Evolutionary conservation across 2,113 vertebrate genomes (phyloP).

Genomic region (Hiodon alosoides): DNA sequence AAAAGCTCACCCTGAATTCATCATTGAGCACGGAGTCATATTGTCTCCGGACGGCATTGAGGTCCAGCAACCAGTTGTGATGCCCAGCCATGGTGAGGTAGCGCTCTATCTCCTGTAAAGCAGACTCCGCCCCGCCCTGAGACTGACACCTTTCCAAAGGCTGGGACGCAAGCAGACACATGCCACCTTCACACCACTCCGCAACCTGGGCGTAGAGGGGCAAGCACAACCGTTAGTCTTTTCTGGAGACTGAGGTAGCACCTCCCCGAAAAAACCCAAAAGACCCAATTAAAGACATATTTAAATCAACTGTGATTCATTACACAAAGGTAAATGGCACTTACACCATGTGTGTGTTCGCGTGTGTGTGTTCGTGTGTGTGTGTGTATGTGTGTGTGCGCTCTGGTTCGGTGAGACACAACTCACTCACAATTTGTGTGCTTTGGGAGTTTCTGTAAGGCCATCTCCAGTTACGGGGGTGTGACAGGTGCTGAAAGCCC

Average conservation of each 20-base stretch:
- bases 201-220: constrained; percentile 55
- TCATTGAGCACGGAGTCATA: constrained; percentile 77
- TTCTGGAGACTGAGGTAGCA: background rate
- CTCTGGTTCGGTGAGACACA: too few relatives aligned
- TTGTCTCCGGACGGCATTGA: constrained; percentile 66
- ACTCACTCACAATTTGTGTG: too few relatives aligned
- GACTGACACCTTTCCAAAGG: constrained; percentile 94
- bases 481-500: too few relatives aligned
- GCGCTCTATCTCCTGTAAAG: constrained; percentile 86
- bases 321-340: too few relatives aligned
- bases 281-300: too few relatives aligned
- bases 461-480: too few relatives aligned
- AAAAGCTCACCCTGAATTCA: constrained; percentile 73
- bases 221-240: background rate
- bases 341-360: too few relatives aligned
- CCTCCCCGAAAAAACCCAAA: background rate
- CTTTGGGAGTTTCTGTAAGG: too few relatives aligned
- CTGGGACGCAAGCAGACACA: constrained; percentile 89
- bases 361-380: too few relatives aligned
- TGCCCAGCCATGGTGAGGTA: constrained; percentile 75
- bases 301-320: too few relatives aligned
- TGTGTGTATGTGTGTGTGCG: too few relatives aligned
- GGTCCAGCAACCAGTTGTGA: constrained; percentile 71
- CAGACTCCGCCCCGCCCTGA: constrained; percentile 90
- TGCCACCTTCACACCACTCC: constrained; percentile 89